Base-by-base conservation (phyloP, 2,113 vertebrate genomes). In the Gracilinanus agilis region DNA sequence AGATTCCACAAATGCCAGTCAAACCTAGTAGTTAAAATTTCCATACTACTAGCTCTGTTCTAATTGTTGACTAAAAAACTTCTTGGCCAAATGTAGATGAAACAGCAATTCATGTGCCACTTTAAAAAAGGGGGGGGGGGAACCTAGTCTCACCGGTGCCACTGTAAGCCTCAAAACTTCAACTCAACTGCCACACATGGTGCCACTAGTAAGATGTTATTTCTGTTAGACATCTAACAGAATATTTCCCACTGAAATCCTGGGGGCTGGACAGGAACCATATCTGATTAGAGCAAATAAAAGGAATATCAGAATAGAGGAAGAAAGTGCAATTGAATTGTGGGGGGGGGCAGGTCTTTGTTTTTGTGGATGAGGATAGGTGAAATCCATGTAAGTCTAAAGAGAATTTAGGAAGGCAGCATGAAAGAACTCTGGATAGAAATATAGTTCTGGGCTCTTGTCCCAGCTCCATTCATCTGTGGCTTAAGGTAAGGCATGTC, bases 1-100 rank as follows among this genome's bases (percentile, higher is more conserved):
- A 34, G 54, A 88, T 29, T 2, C 5, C 9, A 1, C 24, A 12
- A 83, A 0, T n/a, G 21, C 6, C 53, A 4, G 44, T 27, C 56
- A 55, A 96, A 93, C 54, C 75, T 40, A 49, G 49, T 19, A 58
- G 34, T 56, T 83, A 93, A 90, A 92, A n/a, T 58, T 54, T 91
- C 61, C 89, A 21, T 54, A 53, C 89, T 75, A 27, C 55, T 25
- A 44, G n/a, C 12, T 92, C 49, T 21, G 23, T 34, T 92, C 75
- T n/a, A 75, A 3, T 10, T 9, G 24, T 8, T 16, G 88, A n/a
- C 54, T 6, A 25, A 75, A 93, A 90, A 83, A 24, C 23, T 27
- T 40, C 13, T 89, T 40, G 29, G 23, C 3, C n/a, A 92, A 55
- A 93, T 0, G 8, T 0, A 49, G 11, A 2, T 19, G 1, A 34